A percentile compares a stretch with the other conserved stretches of the same genome.
These are phyloP conservation scores for Apolygus lucorum DNA, from an alignment of 1,140 invertebrate species.

Conservation along the genomic window DNA sequence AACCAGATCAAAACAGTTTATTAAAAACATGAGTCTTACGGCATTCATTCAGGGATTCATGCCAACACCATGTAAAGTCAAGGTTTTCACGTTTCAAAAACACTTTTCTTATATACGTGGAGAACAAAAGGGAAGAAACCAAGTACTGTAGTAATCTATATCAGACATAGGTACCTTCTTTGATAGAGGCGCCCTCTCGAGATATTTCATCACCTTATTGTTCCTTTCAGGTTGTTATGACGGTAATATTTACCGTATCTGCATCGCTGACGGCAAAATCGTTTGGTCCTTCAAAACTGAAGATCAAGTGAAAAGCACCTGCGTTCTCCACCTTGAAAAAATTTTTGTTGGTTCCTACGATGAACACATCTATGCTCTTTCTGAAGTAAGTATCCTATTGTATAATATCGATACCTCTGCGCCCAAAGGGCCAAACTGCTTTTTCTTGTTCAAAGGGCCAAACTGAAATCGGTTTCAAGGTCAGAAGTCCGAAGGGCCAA, in stretches of 20 bases:
- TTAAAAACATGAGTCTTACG: too few relatives aligned
- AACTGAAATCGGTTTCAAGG: too few relatives aligned
- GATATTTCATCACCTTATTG: too few relatives aligned
- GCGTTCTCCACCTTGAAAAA: slow-evolving; percentile 39
- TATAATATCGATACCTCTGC: too few relatives aligned
- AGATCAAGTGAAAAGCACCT: slow-evolving; percentile 57
- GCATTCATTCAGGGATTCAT: too few relatives aligned
- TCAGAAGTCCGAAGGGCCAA: too few relatives aligned
- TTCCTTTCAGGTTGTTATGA: slow-evolving; percentile 52
- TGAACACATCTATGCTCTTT: slow-evolving; percentile 50
- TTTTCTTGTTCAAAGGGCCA: too few relatives aligned
- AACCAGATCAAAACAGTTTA: too few relatives aligned
- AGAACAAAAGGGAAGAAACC: neutral
- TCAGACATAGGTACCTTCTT: neutral
- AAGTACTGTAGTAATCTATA: neutral
- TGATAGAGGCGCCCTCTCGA: neutral
- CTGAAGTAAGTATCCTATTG: too few relatives aligned
- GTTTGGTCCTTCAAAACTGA: slow-evolving; percentile 52
- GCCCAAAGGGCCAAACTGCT: too few relatives aligned
- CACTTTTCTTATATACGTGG: neutral
- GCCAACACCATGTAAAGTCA: too few relatives aligned
- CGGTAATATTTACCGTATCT: slow-evolving; percentile 52
- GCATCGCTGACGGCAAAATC: slow-evolving; percentile 45
- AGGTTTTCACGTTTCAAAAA: too few relatives aligned
- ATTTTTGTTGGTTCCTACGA: slow-evolving; percentile 63